Percentiles rank a stretch among this genome's conserved stretches.
Evolutionary conservation across 2,888 invertebrate species (phyloP).

Genomic region (Panzeria rudis): DNA sequence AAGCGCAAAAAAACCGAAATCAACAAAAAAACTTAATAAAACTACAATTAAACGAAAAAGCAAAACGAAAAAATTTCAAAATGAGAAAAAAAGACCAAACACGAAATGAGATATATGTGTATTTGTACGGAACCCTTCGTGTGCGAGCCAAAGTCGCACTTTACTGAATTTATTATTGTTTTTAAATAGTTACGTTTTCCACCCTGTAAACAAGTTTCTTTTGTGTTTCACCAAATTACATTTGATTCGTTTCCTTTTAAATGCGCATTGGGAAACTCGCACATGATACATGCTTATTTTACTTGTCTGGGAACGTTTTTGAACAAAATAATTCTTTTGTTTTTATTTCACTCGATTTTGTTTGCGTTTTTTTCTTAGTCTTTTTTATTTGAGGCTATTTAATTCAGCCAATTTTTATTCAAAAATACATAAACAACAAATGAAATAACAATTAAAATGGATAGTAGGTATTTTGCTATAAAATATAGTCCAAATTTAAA

Average conservation of each 20-base stretch:
- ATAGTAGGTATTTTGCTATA: conserved; percentile 10
- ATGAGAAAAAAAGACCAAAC: too few species aligned
- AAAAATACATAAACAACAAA: conserved; percentile 11
- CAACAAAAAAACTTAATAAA: too few species aligned
- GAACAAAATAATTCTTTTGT: conserved; percentile 18
- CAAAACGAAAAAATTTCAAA: too few species aligned
- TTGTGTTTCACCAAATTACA: not conserved
- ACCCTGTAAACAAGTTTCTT: not conserved
- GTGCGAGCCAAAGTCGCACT: too few species aligned
- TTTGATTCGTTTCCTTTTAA: conserved; percentile 9
- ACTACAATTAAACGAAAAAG: too few species aligned
- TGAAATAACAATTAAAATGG: conserved; percentile 13
- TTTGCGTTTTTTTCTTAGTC: conserved; percentile 6
- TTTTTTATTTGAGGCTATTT: not conserved
- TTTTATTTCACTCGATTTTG: conserved; percentile 27
- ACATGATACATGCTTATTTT: conserved; percentile 1
- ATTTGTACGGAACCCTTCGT: too few species aligned
- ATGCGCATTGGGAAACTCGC: conserved; percentile 5
- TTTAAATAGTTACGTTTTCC: not conserved
- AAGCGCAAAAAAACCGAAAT: too few species aligned
- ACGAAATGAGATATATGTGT: too few species aligned
- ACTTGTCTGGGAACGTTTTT: conserved; percentile 36
- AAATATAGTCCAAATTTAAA: conserved; percentile 21
- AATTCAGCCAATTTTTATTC: conserved; percentile 12
- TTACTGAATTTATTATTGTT: not conserved